These are phyloP conservation scores for Drosophila mulleri DNA, from an alignment of 2,888 invertebrate species.

Conservation along the genomic window DNA sequence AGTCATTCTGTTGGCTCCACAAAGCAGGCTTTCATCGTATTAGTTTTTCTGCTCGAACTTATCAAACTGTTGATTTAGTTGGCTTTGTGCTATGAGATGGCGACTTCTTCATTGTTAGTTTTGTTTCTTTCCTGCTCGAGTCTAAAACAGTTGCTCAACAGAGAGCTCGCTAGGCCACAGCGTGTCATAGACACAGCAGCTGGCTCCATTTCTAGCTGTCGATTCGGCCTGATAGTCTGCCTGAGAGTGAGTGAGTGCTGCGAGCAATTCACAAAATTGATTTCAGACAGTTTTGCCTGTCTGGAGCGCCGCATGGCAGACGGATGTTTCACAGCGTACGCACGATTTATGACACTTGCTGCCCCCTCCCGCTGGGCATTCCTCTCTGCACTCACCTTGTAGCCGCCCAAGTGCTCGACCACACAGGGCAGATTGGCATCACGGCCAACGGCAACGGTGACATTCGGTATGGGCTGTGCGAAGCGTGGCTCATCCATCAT, in stretches of 20 bases:
- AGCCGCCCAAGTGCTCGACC: slow-evolving; percentile 94
- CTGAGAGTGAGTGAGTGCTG: slow-evolving; percentile 19
- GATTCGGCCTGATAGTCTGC: slow-evolving; percentile 23
- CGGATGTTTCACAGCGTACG: slow-evolving; percentile 35
- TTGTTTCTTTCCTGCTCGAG: neutral
- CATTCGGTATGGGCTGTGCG: slow-evolving; percentile 95
- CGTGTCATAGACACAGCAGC: slow-evolving; percentile 42
- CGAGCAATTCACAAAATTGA: slow-evolving; percentile 70
- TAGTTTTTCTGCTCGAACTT: slow-evolving; percentile 14
- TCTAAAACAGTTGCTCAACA: neutral
- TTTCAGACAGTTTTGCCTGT: slow-evolving; percentile 69
- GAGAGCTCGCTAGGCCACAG: slow-evolving; percentile 35
- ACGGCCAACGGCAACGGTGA: slow-evolving; percentile 94
- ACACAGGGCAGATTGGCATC: slow-evolving; percentile 96
- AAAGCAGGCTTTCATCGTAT: slow-evolving; percentile 7
- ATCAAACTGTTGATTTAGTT: slow-evolving; percentile 36
- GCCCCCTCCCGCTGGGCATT: too few relatives aligned
- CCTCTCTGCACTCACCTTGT: slow-evolving; percentile 88
- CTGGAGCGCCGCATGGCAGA: slow-evolving; percentile 40
- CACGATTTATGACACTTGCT: slow-evolving; percentile 60
- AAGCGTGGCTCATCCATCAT: slow-evolving; percentile 94
- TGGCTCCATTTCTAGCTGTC: slow-evolving; percentile 44
- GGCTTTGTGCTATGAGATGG: slow-evolving; percentile 9
- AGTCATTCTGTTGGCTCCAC: slow-evolving; percentile 50
- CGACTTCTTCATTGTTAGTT: slow-evolving; percentile 18